Evolutionary conservation across 1,140 invertebrate species (phyloP).

Genomic region (Achroia grisella): DNA sequence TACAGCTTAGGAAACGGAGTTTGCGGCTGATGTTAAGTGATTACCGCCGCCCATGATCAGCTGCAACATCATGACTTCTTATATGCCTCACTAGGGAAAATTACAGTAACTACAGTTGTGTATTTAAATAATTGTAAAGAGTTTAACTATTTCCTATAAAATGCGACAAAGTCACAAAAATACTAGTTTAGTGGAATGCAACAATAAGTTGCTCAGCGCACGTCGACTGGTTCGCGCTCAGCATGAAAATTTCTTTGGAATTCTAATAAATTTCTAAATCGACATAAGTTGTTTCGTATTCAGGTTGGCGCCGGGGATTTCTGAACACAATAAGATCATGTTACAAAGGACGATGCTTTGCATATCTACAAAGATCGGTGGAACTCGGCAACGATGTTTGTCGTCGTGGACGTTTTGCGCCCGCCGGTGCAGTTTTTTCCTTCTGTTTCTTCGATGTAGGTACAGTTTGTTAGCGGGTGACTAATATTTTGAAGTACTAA

Average conservation of each 20-base stretch:
- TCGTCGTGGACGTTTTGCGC: slow-evolving; percentile 33
- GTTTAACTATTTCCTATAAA: slow-evolving; percentile 28
- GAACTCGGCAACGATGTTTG: slow-evolving; percentile 22
- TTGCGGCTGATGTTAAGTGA: not conserved
- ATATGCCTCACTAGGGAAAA: not conserved
- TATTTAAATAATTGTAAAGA: too few relatives aligned
- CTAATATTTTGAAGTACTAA: too few relatives aligned
- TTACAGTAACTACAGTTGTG: not conserved
- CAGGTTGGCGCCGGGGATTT: slow-evolving; percentile 40
- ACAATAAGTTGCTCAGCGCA: slow-evolving; percentile 36
- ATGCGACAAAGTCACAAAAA: not conserved
- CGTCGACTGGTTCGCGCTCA: slow-evolving; percentile 27
- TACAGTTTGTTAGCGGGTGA: slow-evolving; percentile 5
- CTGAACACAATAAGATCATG: slow-evolving; percentile 60
- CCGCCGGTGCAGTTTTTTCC: slow-evolving; percentile 27
- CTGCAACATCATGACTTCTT: not conserved
- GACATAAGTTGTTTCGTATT: slow-evolving; percentile 60
- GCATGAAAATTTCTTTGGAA: slow-evolving; percentile 50
- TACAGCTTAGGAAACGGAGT: not conserved
- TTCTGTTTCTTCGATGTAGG: slow-evolving; percentile 17
- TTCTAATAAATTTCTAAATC: slow-evolving; percentile 70
- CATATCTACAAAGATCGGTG: slow-evolving; percentile 44
- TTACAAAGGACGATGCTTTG: slow-evolving; percentile 52
- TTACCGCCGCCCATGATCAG: not conserved
- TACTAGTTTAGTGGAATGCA: slow-evolving; percentile 19